Evolutionary conservation across 2,888 invertebrate genomes (phyloP).

Genomic region (Sialis fuliginosa): DNA sequence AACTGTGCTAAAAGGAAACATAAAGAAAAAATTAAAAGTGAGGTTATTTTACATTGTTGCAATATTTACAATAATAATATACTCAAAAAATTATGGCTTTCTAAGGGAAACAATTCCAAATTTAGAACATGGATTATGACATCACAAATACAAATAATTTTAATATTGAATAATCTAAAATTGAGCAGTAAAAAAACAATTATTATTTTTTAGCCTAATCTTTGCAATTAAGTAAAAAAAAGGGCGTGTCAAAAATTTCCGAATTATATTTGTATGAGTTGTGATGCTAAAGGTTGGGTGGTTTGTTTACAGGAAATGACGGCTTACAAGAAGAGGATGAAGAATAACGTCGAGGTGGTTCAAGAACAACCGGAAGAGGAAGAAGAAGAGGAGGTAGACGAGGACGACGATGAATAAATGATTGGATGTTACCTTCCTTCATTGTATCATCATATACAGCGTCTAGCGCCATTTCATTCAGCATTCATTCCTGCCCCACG

Average conservation of each 20-base stretch:
- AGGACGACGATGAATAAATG: slow-evolving; percentile 41
- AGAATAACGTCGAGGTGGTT: slow-evolving; percentile 27
- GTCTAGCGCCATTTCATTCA: slow-evolving; percentile 15
- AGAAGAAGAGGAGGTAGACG: slow-evolving; percentile 43
- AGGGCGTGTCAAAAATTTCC: no score
- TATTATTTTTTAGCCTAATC: no score
- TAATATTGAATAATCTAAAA: no score
- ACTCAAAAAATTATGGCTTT: no score
- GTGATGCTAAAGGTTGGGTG: slow-evolving; percentile 5
- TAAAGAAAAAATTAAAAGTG: no score
- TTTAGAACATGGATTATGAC: neutral
- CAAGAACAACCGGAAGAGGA: slow-evolving; percentile 39
- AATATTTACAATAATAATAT: no score
- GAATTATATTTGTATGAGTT: no score
- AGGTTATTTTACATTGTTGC: no score
- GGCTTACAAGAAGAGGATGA: slow-evolving; percentile 62
- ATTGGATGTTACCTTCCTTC: slow-evolving; percentile 25
- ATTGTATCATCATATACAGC: slow-evolving; percentile 20
- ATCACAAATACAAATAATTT: no score
- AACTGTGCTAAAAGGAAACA: no score
- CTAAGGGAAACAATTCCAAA: neutral
- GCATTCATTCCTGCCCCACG: slow-evolving; percentile 20
- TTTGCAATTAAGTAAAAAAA: neutral
- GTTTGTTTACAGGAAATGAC: slow-evolving; percentile 55
- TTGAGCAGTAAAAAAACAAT: no score